Conservation (phyloP, 2,888 invertebrate species). For the Spilosoma lubricipeda region DNA sequence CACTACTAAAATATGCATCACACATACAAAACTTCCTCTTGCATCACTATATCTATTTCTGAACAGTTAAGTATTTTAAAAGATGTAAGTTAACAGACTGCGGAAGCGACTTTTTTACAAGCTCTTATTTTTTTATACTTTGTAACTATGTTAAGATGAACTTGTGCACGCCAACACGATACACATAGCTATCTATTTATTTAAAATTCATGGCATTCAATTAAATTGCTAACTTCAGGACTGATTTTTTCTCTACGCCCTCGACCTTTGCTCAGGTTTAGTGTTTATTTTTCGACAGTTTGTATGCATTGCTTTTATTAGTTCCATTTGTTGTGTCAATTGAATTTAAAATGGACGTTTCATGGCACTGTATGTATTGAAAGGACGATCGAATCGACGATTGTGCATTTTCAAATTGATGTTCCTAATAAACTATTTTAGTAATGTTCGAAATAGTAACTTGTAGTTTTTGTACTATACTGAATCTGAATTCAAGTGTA, state of each 20-base stretch:
- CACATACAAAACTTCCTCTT: too few relatives aligned
- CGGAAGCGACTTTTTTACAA: too few relatives aligned
- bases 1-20: too few relatives aligned
- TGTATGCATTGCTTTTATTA: slow-evolving; percentile 17
- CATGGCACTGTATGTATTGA: not conserved
- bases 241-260: slow-evolving; percentile 12
- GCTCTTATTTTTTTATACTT: too few relatives aligned
- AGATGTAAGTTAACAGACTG: too few relatives aligned
- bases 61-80: too few relatives aligned
- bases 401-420: not conserved
- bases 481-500: not conserved
- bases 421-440: not conserved
- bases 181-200: slow-evolving; percentile 7
- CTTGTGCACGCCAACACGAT: too few relatives aligned
- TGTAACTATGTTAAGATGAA: too few relatives aligned
- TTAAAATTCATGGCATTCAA: slow-evolving; percentile 13
- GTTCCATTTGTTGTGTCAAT: slow-evolving; percentile 17
- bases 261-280: slow-evolving; percentile 15
- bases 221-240: slow-evolving; percentile 13
- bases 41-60: too few relatives aligned
- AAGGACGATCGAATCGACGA: not conserved
- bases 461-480: not conserved
- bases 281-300: slow-evolving; percentile 21
- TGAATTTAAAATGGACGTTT: slow-evolving; percentile 4
- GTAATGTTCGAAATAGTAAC: not conserved